These are phyloP conservation scores for Sebastes elongatus DNA, from an alignment of 2,797 vertebrate species.

Conservation along the genomic window DNA sequence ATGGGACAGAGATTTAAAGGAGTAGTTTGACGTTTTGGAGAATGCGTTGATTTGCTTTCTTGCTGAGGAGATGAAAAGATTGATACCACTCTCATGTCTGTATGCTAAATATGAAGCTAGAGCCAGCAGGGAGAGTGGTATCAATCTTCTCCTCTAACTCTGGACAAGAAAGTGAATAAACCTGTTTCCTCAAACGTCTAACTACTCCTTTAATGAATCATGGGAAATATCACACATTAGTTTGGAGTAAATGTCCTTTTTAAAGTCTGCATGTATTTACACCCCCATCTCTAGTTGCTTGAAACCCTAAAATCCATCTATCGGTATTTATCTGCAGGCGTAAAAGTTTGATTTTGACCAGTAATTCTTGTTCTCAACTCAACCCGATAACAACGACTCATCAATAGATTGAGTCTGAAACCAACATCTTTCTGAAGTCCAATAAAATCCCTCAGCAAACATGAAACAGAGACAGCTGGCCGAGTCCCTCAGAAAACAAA, in stretches of 20 bases:
- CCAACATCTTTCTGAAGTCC: slow-evolving; percentile 5
- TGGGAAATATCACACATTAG: neutral
- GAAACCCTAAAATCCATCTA: neutral
- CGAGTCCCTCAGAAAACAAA: slow-evolving; percentile 40
- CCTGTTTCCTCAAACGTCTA: neutral
- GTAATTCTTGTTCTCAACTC: neutral
- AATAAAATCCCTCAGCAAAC: slow-evolving; percentile 34
- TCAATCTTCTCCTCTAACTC: too few relatives aligned
- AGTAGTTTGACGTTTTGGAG: neutral
- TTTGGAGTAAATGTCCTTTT: neutral
- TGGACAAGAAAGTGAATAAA: neutral
- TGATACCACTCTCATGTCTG: neutral
- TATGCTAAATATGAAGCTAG: neutral
- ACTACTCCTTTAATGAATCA: neutral
- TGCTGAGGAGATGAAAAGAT: neutral
- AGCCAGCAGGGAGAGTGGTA: neutral
- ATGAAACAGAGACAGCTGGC: slow-evolving; percentile 18
- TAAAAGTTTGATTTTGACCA: neutral
- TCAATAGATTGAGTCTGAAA: neutral
- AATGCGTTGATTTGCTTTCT: neutral
- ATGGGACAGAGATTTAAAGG: neutral
- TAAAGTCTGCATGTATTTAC: neutral
- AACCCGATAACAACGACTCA: neutral
- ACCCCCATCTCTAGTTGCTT: neutral
- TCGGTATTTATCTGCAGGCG: neutral